Evolutionary conservation across 2,797 vertebrate species (phyloP), one percentile per base, ranked within the genome.

Genomic region (Glyptemys insculpta): DNA sequence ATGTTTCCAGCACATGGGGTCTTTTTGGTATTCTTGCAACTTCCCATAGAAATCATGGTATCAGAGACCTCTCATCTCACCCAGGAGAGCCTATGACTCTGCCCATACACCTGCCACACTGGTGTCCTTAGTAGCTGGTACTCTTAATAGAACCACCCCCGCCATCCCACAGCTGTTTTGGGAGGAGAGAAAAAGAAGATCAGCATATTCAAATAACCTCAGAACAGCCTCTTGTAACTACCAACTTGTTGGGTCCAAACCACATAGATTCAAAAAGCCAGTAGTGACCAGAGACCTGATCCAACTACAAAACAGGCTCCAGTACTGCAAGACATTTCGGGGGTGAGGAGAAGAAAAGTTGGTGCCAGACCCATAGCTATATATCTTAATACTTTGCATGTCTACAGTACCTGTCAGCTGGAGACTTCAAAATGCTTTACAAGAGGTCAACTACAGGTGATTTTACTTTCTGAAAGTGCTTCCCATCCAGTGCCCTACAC

Each of bases 361-460:
- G 15, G 74, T 49, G 27, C 44, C 47, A 78, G 25, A 47, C 8
- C 4, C 27, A 78, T 31, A 78, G 15, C 74, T 49, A 31, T 78
- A 27, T 47, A 90, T 79, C 93, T 50, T 76, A 96, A 57, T n/a
- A 81, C 21, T 3, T 4, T 5, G 4, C 57, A 25, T 16, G 47
- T 80, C 59, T 87, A 78, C 8, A 49, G 44, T 78, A 47, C 47
- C 44, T 49, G 31, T 49, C 74, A 78, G 5, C 53, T 4, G 5
- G 74, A 86, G 72, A 47, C 0, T 0, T 37, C 29, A 79, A 29
- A 52, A 15, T 0, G 0, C 0, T 0, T 81, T 12, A 65, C 53
- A 82, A 23, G 65, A 3, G 0, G 57, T 31, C 84, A 96, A 74
- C 29, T 92, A 86, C 37, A 21, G 29, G 88, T 76, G 16, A 93